Conservation (phyloP, 2,113 vertebrate species). For the Lipotes vexillifer region DNA sequence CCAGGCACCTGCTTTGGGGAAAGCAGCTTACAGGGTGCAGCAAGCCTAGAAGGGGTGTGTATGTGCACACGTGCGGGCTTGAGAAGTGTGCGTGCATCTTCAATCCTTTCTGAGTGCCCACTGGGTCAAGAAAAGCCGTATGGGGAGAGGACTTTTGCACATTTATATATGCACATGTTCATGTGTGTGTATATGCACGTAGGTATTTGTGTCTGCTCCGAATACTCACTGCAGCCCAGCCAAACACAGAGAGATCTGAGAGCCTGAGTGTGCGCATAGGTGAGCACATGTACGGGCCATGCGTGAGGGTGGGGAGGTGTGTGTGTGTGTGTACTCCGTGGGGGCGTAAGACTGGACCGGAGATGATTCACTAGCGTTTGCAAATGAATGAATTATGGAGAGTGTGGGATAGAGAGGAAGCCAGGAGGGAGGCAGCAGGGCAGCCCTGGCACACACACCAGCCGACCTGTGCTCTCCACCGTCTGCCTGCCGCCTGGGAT, state of each 20-base stretch:
- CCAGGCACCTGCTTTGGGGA: background rate
- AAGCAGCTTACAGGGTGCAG: background rate
- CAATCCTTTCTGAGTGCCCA: background rate
- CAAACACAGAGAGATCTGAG: background rate
- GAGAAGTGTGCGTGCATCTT: background rate
- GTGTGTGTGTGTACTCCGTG: background rate
- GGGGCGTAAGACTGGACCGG: background rate
- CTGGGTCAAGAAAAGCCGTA: background rate
- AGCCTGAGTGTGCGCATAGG: background rate
- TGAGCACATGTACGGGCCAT: fast-evolving
- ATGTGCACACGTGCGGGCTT: background rate
- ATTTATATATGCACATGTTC: background rate
- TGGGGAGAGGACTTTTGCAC: background rate
- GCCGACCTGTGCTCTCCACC: background rate
- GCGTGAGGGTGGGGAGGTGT: background rate
- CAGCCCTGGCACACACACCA: too few species aligned
- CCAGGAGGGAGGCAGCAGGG: background rate
- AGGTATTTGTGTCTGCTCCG: background rate
- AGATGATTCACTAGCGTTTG: background rate
- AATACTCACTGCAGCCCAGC: background rate
- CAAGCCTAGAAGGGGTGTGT: background rate
- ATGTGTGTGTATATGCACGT: fast-evolving
- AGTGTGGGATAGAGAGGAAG: background rate
- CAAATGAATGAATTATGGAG: background rate
- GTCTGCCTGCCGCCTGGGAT: background rate